Base-by-base conservation (phyloP, 2,888 invertebrate species). In the Campaea margaritaria region DNA sequence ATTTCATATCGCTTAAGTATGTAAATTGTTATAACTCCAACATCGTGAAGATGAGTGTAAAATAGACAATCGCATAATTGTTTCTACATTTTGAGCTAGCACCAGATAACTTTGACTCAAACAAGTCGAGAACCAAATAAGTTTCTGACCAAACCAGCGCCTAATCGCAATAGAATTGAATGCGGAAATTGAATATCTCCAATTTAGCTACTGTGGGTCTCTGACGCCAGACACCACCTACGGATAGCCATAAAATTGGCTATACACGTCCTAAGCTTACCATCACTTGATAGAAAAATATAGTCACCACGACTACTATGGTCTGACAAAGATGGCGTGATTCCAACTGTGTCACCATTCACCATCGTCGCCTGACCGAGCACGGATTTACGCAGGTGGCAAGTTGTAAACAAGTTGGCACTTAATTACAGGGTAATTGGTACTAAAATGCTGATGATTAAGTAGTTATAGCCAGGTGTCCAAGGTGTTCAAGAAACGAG, bases 261-360 rank as follows among this genome's bases (percentile, higher is more conserved):
- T 21, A 21, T 9, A 31, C 31, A 9, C 2, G 31, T 31, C 10
- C 31, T 9, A 9, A 31, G 31, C 27, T 31, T 31, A 31, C 11
- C 10, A 36, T n/a, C 12, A n/a, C 12, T n/a, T 10, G 12, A 36
- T 4, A 34, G 34, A 2, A 34, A 11, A 10, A 11, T 16, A 42
- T 16, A 12, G 3, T 9, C 12, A 21, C 12, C 10, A 43, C 9
- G 14, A 15, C 38, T 7, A 21, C 13, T 8, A 28, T 16, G 16
- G 21, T 46, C 10, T 14, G 41, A 56, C 50, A 60, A 55, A 38
- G 28, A 50, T 60, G 50, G 55, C 60, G 45, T 50, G 60, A 5
- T 21, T 60, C 60, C 59, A 60, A 60, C 27, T 54, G 27, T 59
- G 54, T 54, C 54, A 48, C 38, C 41, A 27, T 27, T 21, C 41